phyloP scores from a whole-genome alignment of 92 coral and sea anemone genomes.

The Meandrina meandrites region DNA sequence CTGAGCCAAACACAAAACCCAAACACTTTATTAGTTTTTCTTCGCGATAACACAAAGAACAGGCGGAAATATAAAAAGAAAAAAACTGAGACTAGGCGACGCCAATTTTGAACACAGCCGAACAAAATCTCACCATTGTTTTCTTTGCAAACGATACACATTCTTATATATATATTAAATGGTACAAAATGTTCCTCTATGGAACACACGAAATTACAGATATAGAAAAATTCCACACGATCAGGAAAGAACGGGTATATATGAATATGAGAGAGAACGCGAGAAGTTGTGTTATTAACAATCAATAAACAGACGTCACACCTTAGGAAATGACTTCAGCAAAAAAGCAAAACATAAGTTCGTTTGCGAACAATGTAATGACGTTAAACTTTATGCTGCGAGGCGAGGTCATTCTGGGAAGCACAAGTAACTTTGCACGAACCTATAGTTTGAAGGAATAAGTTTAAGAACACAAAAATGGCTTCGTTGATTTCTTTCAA shows the following conservation, averaged over 20 bases:
- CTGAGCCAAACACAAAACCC: conserved; percentile 9
- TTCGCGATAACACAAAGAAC: conserved; percentile 12
- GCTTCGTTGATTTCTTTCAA: too few species aligned
- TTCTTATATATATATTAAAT: background rate
- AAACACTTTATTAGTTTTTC: conserved; percentile 16
- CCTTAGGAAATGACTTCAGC: background rate
- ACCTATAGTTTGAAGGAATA: too few species aligned
- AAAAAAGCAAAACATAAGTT: too few species aligned
- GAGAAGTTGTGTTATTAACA: too few species aligned
- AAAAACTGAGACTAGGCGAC: conserved; percentile 6
- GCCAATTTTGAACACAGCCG: conserved; percentile 31
- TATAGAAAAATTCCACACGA: background rate
- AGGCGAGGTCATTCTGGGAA: background rate
- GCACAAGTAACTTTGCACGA: too few species aligned
- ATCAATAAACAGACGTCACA: background rate
- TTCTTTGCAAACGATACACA: background rate
- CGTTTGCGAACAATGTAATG: too few species aligned
- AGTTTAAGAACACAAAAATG: too few species aligned
- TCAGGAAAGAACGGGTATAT: too few species aligned
- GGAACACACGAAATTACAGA: background rate
- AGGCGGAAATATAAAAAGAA: conserved; percentile 15
- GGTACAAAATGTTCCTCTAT: background rate
- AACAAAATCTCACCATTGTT: conserved; percentile 37
- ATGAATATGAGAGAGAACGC: background rate
- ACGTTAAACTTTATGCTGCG: background rate